Evolutionary conservation across 2,113 vertebrate genomes (phyloP).

Genomic region (Diphyllodes magnificus): DNA sequence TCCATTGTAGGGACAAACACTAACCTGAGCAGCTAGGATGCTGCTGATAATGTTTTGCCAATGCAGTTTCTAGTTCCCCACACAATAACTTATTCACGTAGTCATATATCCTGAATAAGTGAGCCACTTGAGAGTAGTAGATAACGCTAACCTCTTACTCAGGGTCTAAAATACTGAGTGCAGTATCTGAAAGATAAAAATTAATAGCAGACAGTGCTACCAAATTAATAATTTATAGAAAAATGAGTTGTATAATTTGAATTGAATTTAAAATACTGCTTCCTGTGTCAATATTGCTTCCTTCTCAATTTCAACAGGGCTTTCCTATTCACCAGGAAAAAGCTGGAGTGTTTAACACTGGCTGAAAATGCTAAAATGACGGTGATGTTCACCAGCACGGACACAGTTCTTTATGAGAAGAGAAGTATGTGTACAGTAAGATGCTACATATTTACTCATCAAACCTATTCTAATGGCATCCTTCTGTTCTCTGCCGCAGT

Average conservation of each 20-base stretch:
- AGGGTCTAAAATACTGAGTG: neutral
- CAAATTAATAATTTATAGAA: neutral
- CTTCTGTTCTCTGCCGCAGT: neutral
- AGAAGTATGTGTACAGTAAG: slow-evolving; percentile 41
- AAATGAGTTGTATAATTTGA: neutral
- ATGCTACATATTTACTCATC: neutral
- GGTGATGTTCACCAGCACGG: neutral
- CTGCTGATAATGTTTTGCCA: neutral
- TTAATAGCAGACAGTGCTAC: neutral
- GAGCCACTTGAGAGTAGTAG: neutral
- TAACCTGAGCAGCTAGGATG: neutral
- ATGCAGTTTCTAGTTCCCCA: neutral
- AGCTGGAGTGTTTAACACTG: slow-evolving; percentile 44
- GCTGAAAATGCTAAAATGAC: slow-evolving; percentile 39
- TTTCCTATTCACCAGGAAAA: slow-evolving; percentile 51
- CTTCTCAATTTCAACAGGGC: slow-evolving; percentile 47
- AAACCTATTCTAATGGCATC: neutral
- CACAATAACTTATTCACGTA: neutral
- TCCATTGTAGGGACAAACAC: neutral
- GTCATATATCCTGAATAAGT: neutral
- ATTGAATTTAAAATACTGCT: neutral
- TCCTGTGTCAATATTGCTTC: neutral
- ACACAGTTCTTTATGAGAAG: slow-evolving; percentile 43
- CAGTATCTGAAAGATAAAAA: neutral
- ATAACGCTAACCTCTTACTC: neutral